Evolutionary conservation across 2,888 invertebrate species (phyloP).

Genomic region (Pyrrhia umbra): DNA sequence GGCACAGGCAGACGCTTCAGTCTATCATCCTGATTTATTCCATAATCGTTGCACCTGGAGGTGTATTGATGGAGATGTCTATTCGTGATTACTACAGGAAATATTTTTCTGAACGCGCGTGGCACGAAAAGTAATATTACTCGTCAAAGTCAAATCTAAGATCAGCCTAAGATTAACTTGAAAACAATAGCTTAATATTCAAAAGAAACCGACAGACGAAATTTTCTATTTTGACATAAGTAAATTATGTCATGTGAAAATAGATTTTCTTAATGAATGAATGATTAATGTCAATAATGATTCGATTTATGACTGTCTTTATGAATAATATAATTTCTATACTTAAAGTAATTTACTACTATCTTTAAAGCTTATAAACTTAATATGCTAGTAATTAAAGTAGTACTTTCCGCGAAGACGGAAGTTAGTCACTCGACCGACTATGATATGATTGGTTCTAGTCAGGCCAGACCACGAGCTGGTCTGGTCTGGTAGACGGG

Average conservation of each 20-base stretch:
- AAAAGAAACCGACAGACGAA: too few relatives aligned
- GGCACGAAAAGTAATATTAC: too few relatives aligned
- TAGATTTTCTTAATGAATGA: background rate
- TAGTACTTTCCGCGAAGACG: slow-evolving; percentile 17
- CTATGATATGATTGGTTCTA: slow-evolving; percentile 35
- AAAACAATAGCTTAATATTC: too few relatives aligned
- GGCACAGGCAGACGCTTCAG: slow-evolving; percentile 1
- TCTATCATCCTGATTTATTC: slow-evolving; percentile 26
- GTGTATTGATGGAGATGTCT: slow-evolving; percentile 1
- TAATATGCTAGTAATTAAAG: slow-evolving; percentile 32
- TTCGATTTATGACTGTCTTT: too few relatives aligned
- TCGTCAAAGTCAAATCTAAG: too few relatives aligned
- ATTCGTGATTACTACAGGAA: background rate
- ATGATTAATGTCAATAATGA: too few relatives aligned
- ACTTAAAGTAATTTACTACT: background rate
- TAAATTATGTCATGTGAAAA: too few relatives aligned
- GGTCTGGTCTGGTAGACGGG: slow-evolving; percentile 21
- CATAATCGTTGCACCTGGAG: slow-evolving; percentile 10
- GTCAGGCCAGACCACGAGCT: slow-evolving; percentile 18
- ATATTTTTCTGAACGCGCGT: background rate
- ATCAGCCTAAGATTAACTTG: too few relatives aligned
- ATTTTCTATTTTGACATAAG: too few relatives aligned
- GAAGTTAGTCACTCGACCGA: slow-evolving; percentile 45
- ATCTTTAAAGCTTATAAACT: slow-evolving; percentile 11
- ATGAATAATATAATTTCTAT: background rate